Evolutionary conservation across 92 coral and sea anemone genomes (phyloP).

Genomic region (Porites evermanni): DNA sequence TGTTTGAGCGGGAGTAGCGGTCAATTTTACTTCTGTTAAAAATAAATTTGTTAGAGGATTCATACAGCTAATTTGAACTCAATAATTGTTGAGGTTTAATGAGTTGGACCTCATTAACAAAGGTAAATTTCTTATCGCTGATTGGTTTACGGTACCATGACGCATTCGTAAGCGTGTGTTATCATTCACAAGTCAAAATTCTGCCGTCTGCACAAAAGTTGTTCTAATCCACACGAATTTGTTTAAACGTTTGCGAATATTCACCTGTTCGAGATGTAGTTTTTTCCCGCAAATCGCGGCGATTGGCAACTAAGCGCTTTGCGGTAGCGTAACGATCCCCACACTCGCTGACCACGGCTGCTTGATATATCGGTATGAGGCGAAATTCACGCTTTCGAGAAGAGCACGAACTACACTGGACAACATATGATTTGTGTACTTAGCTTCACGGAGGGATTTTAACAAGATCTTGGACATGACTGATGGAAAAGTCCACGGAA

Average conservation of each 20-base stretch:
- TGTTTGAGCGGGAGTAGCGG: neutral
- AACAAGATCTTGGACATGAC: slow-evolving; percentile 50
- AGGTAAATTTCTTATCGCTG: neutral
- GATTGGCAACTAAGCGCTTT: neutral
- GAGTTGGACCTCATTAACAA: slow-evolving; percentile 11
- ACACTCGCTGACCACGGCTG: neutral
- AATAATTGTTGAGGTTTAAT: slow-evolving; percentile 7
- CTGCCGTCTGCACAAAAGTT: slow-evolving; percentile 19
- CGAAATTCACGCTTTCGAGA: neutral
- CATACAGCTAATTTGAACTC: neutral
- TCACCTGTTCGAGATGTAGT: neutral
- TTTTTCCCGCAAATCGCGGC: neutral
- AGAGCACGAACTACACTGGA: neutral
- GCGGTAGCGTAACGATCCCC: neutral
- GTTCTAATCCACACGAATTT: slow-evolving; percentile 15
- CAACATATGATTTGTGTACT: slow-evolving; percentile 28
- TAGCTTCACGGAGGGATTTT: slow-evolving; percentile 11
- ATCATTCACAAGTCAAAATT: slow-evolving; percentile 32
- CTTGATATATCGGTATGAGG: neutral
- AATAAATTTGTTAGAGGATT: slow-evolving; percentile 9
- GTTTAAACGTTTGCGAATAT: slow-evolving; percentile 1
- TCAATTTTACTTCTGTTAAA: slow-evolving; percentile 9
- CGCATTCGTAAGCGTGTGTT: slow-evolving; percentile 8
- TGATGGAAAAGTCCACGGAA: slow-evolving; percentile 71
- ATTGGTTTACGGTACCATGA: slow-evolving; percentile 29